Conservation (phyloP, 2,797 vertebrate species). For the Cheirogaleus major region DNA sequence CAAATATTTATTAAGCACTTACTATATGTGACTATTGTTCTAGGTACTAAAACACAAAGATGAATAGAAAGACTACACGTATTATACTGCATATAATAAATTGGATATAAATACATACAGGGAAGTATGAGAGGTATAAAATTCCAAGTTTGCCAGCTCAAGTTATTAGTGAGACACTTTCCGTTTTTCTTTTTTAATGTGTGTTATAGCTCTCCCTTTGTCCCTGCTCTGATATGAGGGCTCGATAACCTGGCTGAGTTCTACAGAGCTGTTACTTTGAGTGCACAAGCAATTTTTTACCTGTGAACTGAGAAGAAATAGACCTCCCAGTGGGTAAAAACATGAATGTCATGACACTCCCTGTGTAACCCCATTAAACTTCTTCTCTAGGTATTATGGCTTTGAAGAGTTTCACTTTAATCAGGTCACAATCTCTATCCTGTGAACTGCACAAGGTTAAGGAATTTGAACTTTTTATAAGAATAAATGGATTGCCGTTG, state of each 20-base stretch:
- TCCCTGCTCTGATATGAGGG: neutral
- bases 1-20: conserved; percentile 6
- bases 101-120: neutral
- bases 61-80: neutral
- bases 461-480: conserved; percentile 31
- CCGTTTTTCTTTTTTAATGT: neutral
- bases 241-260: neutral
- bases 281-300: neutral
- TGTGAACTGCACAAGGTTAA: neutral
- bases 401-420: neutral
- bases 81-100: neutral
- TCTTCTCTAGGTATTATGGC: neutral
- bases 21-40: neutral
- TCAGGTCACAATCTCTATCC: neutral
- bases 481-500: conserved; percentile 8
- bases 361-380: neutral
- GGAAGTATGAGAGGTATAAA: neutral
- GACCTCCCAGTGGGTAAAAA: neutral
- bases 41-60: neutral
- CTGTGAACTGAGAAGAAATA: neutral
- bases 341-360: neutral
- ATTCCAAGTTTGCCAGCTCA: neutral
- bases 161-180: neutral
- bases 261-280: neutral
- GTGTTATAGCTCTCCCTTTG: neutral